phyloP scores from a whole-genome alignment of 1,140 invertebrate species.

The Matsumurasca onukii region DNA sequence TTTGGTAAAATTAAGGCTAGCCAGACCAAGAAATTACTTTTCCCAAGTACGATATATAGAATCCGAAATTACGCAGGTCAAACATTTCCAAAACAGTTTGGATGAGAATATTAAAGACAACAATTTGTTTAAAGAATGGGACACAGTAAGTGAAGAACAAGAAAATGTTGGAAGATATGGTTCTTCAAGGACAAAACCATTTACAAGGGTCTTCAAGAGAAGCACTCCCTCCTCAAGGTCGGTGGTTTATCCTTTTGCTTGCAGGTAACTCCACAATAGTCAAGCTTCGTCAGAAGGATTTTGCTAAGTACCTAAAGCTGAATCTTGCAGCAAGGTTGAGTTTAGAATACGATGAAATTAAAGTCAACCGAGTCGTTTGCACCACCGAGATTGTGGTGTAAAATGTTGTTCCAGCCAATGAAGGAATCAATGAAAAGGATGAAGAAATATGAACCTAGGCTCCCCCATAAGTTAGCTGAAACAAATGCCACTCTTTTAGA shows the following conservation, averaged over 20 bases:
- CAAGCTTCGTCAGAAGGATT: conserved; percentile 44
- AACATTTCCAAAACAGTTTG: no score
- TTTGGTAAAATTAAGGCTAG: conserved; percentile 20
- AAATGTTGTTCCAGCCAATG: conserved; percentile 40
- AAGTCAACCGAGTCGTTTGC: conserved; percentile 44
- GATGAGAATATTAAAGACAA: conserved; percentile 34
- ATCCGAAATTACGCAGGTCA: not conserved
- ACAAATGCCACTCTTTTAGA: conserved; percentile 47
- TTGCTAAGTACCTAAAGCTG: conserved; percentile 47
- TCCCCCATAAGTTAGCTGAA: conserved; percentile 44
- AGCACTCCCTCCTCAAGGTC: conserved; percentile 29
- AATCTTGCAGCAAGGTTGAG: conserved; percentile 47
- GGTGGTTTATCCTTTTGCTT: conserved; percentile 44
- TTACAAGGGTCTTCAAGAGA: conserved; percentile 10
- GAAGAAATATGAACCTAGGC: conserved; percentile 43
- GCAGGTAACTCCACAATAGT: conserved; percentile 47
- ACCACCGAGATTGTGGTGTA: conserved; percentile 45
- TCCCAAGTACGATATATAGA: conserved; percentile 5
- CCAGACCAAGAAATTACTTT: conserved; percentile 1
- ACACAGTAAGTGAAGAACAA: conserved; percentile 42
- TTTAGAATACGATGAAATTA: conserved; percentile 46
- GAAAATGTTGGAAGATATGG: conserved; percentile 40
- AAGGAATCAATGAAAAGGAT: conserved; percentile 36
- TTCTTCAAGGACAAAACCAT: conserved; percentile 34
- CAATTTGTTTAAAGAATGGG: conserved; percentile 42